phyloP scores from a whole-genome alignment of 2,888 invertebrate genomes.

The Limnephilus auricula region DNA sequence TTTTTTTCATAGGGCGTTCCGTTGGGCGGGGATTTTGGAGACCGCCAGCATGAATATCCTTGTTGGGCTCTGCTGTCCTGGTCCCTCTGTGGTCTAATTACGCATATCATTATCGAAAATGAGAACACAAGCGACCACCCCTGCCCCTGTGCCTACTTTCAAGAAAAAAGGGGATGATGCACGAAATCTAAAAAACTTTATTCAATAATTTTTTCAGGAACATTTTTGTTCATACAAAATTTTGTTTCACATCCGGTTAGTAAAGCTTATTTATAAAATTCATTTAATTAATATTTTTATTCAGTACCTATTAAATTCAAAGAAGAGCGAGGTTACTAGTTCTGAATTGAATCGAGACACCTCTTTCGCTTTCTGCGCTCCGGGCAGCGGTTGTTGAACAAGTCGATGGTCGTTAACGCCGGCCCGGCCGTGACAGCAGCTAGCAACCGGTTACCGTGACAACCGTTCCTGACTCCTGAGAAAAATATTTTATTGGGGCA shows the following conservation, averaged over 20 bases:
- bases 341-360: background rate
- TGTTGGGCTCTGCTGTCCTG: slow-evolving; percentile 73
- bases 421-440: background rate
- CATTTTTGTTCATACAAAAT: background rate
- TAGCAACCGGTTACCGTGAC: background rate
- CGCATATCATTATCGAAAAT: slow-evolving; percentile 75
- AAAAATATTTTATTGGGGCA: too few relatives aligned
- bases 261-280: background rate
- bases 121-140: slow-evolving; percentile 20
- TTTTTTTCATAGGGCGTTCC: slow-evolving; percentile 65
- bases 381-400: slow-evolving; percentile 22
- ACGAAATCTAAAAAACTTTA: background rate
- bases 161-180: background rate
- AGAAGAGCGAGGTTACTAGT: background rate
- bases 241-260: background rate
- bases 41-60: slow-evolving; percentile 47
- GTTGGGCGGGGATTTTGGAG: slow-evolving; percentile 45
- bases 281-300: background rate
- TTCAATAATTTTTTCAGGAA: background rate
- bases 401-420: slow-evolving; percentile 30
- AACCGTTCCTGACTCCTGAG: background rate
- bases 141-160: background rate
- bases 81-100: slow-evolving; percentile 78
- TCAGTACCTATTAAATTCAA: too few relatives aligned
- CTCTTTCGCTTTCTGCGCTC: slow-evolving; percentile 9